Evolutionary conservation across 2,113 vertebrate species (phyloP), one percentile per base, ranked within the genome.

Genomic region (Axis porcinus): DNA sequence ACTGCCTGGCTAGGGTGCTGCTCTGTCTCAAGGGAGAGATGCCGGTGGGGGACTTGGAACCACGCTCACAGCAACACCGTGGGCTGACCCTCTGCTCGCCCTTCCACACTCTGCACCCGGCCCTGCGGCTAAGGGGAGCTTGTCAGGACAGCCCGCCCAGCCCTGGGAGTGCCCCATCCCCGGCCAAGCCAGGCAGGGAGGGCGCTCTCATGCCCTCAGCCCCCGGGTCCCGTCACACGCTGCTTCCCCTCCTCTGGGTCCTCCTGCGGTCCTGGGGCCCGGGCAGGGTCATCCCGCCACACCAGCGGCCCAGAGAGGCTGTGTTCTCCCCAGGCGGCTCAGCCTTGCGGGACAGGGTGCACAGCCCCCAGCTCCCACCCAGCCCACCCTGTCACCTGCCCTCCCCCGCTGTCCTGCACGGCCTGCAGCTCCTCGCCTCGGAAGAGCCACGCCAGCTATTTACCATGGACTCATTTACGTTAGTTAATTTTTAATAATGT

Each of bases 401-500:
- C 12, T 12, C 36, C 33, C 57, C 70, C 16, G 4, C 85, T 30
- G 45, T 19, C 64, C 74, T 2, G 0, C 30, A 27, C 16, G 1
- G 9, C 23, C 87, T 60, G 55, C 81, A 25, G 84, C 25, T 5
- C 40, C 81, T 33, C 47, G 28, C 67, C 84, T 89, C 90, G 78
- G 97, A 98, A 98, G 98, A 98, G 97, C 97, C 90, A 94, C 83
- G 98, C 98, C 95, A 96, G 96, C 98, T 98, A 98, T 99, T 99
- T 99, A 99, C 98, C 98, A 98, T 97, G 97, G 98, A 98, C 98
- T 99, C 98, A 98, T 99, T 99, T 99, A 99, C 98, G 98, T 97
- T 99, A 98, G 98, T 99, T 99, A 99, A 99, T 99, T 99, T 99
- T 99, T 99, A 99, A 99, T 99, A 98, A 98, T 99, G 98, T 99